Evolutionary conservation across 2,797 vertebrate genomes (phyloP).

Genomic region (Galaxias olidus): DNA sequence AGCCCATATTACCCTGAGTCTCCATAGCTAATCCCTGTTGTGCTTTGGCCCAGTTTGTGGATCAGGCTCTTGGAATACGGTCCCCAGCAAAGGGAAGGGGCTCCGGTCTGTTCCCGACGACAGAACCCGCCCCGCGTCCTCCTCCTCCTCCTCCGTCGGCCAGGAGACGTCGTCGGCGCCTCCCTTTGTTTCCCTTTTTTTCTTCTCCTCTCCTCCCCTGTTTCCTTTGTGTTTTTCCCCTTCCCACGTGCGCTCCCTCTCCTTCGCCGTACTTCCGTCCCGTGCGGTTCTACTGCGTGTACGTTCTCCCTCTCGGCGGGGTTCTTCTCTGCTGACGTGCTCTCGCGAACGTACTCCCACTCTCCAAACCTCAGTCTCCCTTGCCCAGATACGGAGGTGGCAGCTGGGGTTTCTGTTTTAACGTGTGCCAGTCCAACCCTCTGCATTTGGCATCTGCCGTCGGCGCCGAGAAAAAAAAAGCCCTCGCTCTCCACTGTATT

Average conservation of each 20-base stretch:
- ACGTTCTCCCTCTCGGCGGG: not conserved
- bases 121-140: no score
- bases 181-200: slow-evolving; percentile 70
- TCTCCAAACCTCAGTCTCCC: slow-evolving; percentile 43
- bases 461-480: slow-evolving; percentile 42
- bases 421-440: slow-evolving; percentile 59
- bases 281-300: slow-evolving; percentile 35
- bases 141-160: no score
- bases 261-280: slow-evolving; percentile 25
- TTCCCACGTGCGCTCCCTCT: slow-evolving; percentile 37
- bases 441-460: slow-evolving; percentile 58
- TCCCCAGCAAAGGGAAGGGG: slow-evolving; percentile 45
- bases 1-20: no score
- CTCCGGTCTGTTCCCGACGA: slow-evolving; percentile 50
- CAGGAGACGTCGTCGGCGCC: slow-evolving; percentile 77
- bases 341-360: no score
- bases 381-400: slow-evolving; percentile 67
- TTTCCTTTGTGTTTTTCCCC: slow-evolving; percentile 24
- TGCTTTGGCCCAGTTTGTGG: slow-evolving; percentile 73
- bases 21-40: slow-evolving; percentile 66
- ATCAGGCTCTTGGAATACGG: slow-evolving; percentile 60
- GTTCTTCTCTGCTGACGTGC: no score
- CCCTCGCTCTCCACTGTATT: slow-evolving; percentile 50
- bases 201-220: slow-evolving; percentile 40
- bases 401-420: slow-evolving; percentile 68